Conservation (phyloP, 2,113 vertebrate species). For the Agelaius phoeniceus region DNA sequence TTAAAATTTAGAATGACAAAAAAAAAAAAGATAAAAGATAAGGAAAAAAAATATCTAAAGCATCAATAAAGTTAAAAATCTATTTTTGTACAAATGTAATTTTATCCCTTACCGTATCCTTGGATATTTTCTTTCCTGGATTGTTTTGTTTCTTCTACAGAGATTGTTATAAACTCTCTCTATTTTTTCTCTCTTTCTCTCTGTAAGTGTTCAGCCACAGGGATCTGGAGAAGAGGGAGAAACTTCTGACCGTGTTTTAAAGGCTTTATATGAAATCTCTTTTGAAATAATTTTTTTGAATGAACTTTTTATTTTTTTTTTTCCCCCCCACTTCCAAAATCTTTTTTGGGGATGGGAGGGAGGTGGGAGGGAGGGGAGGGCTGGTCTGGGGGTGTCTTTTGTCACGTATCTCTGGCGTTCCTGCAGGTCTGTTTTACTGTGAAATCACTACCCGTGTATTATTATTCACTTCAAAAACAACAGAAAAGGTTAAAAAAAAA, state of each 20-base stretch:
- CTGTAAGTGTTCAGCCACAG: not conserved
- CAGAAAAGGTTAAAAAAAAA: not conserved
- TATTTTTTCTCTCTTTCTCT: constrained; percentile 21
- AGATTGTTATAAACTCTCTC: constrained; percentile 24
- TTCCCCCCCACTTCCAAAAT: not conserved
- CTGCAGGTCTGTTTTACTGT: constrained; percentile 70
- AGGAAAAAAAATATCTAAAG: constrained; percentile 69
- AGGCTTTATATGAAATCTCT: constrained; percentile 33
- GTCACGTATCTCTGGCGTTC: constrained; percentile 40
- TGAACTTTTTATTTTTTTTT: not conserved
- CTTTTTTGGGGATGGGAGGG: not conserved
- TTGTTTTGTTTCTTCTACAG: constrained; percentile 62
- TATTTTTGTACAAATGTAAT: constrained; percentile 88
- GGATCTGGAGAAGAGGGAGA: constrained; percentile 24
- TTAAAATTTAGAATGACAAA: constrained; percentile 46
- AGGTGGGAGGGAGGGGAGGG: not conserved
- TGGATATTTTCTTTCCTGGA: constrained; percentile 54
- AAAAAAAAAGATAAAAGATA: constrained; percentile 24
- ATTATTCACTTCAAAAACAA: constrained; percentile 37
- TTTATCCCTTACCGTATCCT: constrained; percentile 78
- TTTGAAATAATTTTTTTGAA: constrained; percentile 32
- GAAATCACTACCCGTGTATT: constrained; percentile 66
- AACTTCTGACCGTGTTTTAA: not conserved
- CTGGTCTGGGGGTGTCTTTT: not conserved
- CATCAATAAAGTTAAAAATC: constrained; percentile 80